Base-by-base conservation (phyloP, 1,140 invertebrate species). In the Mactra quadrangularis region DNA sequence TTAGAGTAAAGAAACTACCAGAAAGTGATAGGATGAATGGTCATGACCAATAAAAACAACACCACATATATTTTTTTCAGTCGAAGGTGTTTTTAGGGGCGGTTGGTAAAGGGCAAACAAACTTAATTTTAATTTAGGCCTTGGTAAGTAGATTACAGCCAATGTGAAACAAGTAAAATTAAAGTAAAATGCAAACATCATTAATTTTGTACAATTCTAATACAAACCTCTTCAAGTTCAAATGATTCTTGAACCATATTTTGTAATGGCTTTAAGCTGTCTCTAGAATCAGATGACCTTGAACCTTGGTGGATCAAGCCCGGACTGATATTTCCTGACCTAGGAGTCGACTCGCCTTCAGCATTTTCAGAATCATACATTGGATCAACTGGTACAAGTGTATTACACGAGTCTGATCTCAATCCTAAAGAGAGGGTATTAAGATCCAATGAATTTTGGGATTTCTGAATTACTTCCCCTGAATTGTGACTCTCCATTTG, bases 191-290 rank as follows among this genome's bases (percentile, higher is more conserved):
- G n/a, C n/a, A n/a, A n/a, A n/a, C n/a, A n/a, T n/a, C n/a, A n/a
- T n/a, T n/a, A n/a, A n/a, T n/a, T n/a, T n/a, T 62, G 59, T 27
- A 38, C 38, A 60, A 29, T 29, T 60, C 25, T 25, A 15, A 35
- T 53, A 52, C 29, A 52, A 35, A 78, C 76, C 60, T 78, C 76
- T 52, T 78, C 76, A 35, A 78, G 76, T 45, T 78, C 76, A 78
- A 78, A 78, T 1, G 60, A 68, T 64, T 78, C 76, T 29, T 78
- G 76, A 19, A 62, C 15, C 3, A 19, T 47, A 52, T 35, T 11
- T 27, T 29, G 45, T 25, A 35, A n/a, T n/a, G 76, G 76, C 50
- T 68, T 78, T 13, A 76, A 35, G 15, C 38, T 41, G 6, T 7
- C 15, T 6, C 6, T 7, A 6, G 6, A 7, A 6, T 41, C 38